Evolutionary conservation across 2,797 vertebrate genomes (phyloP), one percentile per base, ranked within the genome.

Genomic region (Aulostomus chinensis): DNA sequence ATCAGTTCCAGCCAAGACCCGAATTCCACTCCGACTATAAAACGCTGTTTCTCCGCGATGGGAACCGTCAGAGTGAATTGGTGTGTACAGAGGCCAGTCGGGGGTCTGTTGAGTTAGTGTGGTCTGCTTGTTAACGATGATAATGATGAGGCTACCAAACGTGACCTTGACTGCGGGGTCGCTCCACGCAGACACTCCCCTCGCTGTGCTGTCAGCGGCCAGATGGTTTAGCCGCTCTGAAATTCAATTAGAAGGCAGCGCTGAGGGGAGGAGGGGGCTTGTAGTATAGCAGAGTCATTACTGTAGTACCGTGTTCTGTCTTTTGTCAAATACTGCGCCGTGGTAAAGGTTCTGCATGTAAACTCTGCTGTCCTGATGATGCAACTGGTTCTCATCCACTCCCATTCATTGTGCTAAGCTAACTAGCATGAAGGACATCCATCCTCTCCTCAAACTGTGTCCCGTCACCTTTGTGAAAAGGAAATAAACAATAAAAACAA

Each of bases 221-320:
- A 86, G 76, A 86, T 84, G 83, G 81, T 84, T 84, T 51, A 14
- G 64, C 48, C 32, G 52, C 40, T 10, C 21, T 64, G 52, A 73
- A 64, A 80, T 83, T 77, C 75, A 84, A 79, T 84, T 78, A 81
- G 18, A 26, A 50, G 49, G 42, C 34, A 46, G 38, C 7, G 30
- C 30, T 17, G 42, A 20, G 25, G 42, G 48, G 20, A 57, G 38
- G 38, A 38, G 36, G 16, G 2, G 10, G 20, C 20, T 35, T 8
- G 33, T 25, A n/a, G 1, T 18, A 17, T 39, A n/a, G n/a, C n/a
- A n/a, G n/a, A n/a, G n/a, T n/a, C n/a, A n/a, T n/a, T n/a, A n/a
- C n/a, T n/a, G n/a, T n/a, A n/a, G n/a, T n/a, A n/a, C n/a, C n/a
- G n/a, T n/a, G n/a, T n/a, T n/a, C n/a, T n/a, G n/a, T n/a, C n/a